Conservation (phyloP, 2,797 vertebrate genomes). For the Knipowitschia caucasica region DNA sequence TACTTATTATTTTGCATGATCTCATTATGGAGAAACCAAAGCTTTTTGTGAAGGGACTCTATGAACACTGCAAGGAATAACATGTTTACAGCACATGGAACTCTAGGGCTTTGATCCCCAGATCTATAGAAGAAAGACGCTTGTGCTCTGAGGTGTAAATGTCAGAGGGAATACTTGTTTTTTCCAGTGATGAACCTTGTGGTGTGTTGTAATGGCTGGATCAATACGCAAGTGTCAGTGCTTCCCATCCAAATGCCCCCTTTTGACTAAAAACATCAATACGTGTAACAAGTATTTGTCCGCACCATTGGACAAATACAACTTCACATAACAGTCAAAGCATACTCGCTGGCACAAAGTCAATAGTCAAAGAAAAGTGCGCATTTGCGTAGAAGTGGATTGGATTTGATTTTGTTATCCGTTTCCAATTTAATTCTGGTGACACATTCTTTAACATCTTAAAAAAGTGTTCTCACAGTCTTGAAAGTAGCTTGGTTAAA, state of each 20-base stretch:
- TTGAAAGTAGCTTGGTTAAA: conserved; percentile 27
- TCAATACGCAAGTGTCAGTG: conserved; percentile 16
- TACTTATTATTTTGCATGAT: neutral
- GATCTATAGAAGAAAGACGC: neutral
- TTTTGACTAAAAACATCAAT: conserved; percentile 24
- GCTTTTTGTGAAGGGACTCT: neutral
- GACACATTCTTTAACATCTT: neutral
- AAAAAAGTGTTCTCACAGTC: conserved; percentile 16
- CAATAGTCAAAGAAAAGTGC: conserved; percentile 10
- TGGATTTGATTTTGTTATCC: neutral
- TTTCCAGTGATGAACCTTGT: conserved; percentile 12
- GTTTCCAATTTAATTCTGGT: neutral
- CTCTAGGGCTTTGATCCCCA: neutral
- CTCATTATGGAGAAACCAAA: neutral
- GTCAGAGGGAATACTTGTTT: conserved; percentile 7
- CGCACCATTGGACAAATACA: conserved; percentile 6
- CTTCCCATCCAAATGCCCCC: conserved; percentile 13
- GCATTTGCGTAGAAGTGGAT: conserved; percentile 3
- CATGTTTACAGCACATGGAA: neutral
- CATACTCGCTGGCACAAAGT: conserved; percentile 1
- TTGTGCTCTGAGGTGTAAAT: conserved; percentile 11
- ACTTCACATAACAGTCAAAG: conserved; percentile 13
- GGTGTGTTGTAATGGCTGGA: conserved; percentile 15
- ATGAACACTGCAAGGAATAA: neutral
- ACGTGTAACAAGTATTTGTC: conserved; percentile 9